Percentiles rank a stretch among this genome's conserved stretches.
Evolutionary conservation across 2,888 invertebrate species (phyloP).

Genomic region (Lycia hirtaria): DNA sequence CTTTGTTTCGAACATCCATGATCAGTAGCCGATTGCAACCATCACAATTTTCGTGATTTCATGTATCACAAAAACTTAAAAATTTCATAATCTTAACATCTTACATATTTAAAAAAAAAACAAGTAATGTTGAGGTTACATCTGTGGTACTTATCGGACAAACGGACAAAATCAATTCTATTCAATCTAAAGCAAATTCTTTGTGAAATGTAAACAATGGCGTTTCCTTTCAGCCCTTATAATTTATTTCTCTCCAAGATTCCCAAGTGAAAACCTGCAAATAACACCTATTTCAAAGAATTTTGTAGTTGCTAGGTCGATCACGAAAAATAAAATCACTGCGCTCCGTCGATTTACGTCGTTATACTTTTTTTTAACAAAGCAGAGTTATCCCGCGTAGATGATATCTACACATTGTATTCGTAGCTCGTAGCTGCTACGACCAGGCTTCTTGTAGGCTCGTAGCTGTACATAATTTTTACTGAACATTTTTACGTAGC

Average conservation of each 20-base stretch:
- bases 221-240: neutral
- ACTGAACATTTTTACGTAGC: too few relatives aligned
- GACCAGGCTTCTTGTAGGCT: neutral
- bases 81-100: too few relatives aligned
- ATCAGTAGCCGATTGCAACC: too few relatives aligned
- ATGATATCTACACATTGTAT: constrained; percentile 15
- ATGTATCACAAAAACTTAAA: too few relatives aligned
- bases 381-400: neutral
- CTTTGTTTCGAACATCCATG: too few relatives aligned
- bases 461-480: neutral
- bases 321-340: neutral
- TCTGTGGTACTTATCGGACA: too few relatives aligned
- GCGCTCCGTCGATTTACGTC: neutral
- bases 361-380: too few relatives aligned
- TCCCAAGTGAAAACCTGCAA: neutral
- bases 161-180: too few relatives aligned
- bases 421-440: constrained; percentile 15
- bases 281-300: neutral
- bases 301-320: neutral
- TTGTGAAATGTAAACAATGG: neutral
- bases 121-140: neutral
- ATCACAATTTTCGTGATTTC: too few relatives aligned
- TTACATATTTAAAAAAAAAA: neutral
- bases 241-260: neutral
- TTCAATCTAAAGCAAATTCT: neutral